phyloP scores from a whole-genome alignment of 64 coral and sea anemone genomes.

The Actinia equina region DNA sequence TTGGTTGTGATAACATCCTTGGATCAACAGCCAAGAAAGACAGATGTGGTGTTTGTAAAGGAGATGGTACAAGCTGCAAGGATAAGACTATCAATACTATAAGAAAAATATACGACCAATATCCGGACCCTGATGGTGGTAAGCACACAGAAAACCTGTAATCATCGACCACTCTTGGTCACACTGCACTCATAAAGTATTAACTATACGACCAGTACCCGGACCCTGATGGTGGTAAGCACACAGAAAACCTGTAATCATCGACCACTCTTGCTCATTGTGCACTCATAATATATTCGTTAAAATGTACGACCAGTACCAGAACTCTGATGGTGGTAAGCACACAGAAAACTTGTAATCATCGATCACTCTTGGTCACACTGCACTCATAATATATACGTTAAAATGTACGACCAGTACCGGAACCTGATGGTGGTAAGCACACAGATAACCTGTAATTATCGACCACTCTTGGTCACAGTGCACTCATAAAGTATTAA shows the following conservation, averaged over 20 bases:
- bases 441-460: background rate
- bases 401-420: too few relatives aligned
- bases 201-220: too few relatives aligned
- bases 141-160: background rate
- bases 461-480: too few relatives aligned
- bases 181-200: too few relatives aligned
- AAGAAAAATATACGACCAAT: background rate
- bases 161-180: too few relatives aligned
- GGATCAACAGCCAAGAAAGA: conserved; percentile 39
- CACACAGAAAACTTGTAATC: background rate
- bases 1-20: conserved; percentile 53
- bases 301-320: too few relatives aligned
- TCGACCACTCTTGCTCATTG: too few relatives aligned
- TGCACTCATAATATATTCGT: too few relatives aligned
- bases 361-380: too few relatives aligned
- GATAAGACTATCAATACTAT: conserved; percentile 2
- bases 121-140: conserved; percentile 10
- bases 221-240: background rate
- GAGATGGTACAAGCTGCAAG: conserved; percentile 29
- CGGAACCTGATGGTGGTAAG: background rate
- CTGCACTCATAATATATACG: too few relatives aligned
- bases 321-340: background rate
- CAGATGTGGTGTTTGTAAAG: conserved; percentile 53
- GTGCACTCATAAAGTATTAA: too few relatives aligned
- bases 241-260: background rate